phyloP scores from a whole-genome alignment of 2,113 vertebrate species.

The Coptodon rendalli region DNA sequence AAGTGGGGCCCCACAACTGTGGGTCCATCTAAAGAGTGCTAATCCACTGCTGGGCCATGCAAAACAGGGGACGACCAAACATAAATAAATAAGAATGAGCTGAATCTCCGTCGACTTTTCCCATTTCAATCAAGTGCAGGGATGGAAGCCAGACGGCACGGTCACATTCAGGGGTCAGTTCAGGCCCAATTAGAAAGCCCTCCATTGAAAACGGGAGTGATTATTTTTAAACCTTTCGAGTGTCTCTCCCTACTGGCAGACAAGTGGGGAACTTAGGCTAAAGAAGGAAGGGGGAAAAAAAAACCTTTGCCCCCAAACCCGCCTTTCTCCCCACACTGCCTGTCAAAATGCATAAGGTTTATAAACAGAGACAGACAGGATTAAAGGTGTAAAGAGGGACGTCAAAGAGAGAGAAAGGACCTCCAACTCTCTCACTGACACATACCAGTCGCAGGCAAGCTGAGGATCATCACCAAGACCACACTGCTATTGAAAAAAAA shows the following conservation, averaged over 20 bases:
- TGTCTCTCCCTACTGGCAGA: conserved; percentile 34
- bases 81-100: conserved; percentile 65
- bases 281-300: not conserved
- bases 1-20: conserved; percentile 32
- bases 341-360: conserved; percentile 61
- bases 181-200: conserved; percentile 61
- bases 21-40: conserved; percentile 49
- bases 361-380: conserved; percentile 61
- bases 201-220: conserved; percentile 45
- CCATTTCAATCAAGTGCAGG: conserved; percentile 57
- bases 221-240: conserved; percentile 63
- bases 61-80: conserved; percentile 44
- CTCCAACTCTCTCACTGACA: conserved; percentile 34
- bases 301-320: not conserved
- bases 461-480: not conserved
- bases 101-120: conserved; percentile 43
- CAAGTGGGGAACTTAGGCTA: conserved; percentile 33
- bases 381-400: conserved; percentile 61
- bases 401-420: conserved; percentile 46
- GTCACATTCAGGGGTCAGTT: conserved; percentile 54
- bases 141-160: conserved; percentile 64
- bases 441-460: conserved; percentile 27
- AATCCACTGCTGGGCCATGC: conserved; percentile 45
- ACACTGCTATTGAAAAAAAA: not conserved
- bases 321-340: not conserved